These are phyloP conservation scores for Gnathonemus longibarbis DNA, from an alignment of 2,113 vertebrate genomes.

Conservation along the genomic window DNA sequence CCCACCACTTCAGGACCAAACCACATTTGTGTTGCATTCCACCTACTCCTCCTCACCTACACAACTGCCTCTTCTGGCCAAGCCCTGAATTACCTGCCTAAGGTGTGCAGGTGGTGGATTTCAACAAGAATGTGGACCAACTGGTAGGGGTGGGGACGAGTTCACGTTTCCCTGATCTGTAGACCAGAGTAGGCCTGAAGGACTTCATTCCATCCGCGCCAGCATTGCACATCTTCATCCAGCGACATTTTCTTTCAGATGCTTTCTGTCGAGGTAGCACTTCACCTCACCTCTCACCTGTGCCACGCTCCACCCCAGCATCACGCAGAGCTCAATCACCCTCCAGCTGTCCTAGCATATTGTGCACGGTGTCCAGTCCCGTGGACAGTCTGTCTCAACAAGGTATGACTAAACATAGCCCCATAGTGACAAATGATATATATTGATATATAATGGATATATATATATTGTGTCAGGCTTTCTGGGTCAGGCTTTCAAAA, in stretches of 20 bases:
- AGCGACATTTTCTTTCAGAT: conserved; percentile 46
- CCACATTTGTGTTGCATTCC: not conserved
- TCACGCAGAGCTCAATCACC: conserved; percentile 52
- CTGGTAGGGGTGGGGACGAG: not conserved
- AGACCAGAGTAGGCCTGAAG: not conserved
- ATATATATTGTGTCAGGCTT: not conserved
- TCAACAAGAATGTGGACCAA: not conserved
- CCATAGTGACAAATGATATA: not conserved
- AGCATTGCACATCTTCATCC: conserved; percentile 5
- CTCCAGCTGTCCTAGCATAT: conserved; percentile 55
- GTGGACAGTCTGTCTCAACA: conserved; percentile 42
- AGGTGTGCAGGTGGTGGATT: not conserved
- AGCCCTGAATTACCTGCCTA: not conserved
- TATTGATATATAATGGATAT: too few species aligned
- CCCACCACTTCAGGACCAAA: not conserved
- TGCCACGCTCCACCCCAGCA: conserved; percentile 49
- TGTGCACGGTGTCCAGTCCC: conserved; percentile 48
- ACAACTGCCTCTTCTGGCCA: not conserved
- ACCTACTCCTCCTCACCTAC: not conserved
- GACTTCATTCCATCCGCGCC: not conserved
- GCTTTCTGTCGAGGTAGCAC: conserved; percentile 39
- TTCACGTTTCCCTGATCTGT: not conserved
- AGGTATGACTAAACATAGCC: conserved; percentile 42
- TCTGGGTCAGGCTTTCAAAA: not conserved
- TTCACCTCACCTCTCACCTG: conserved; percentile 46